A percentile compares a stretch with the other conserved stretches of the same genome.
phyloP scores from a whole-genome alignment of 2,888 invertebrate genomes.

The Lasioglossum leucozonium region DNA sequence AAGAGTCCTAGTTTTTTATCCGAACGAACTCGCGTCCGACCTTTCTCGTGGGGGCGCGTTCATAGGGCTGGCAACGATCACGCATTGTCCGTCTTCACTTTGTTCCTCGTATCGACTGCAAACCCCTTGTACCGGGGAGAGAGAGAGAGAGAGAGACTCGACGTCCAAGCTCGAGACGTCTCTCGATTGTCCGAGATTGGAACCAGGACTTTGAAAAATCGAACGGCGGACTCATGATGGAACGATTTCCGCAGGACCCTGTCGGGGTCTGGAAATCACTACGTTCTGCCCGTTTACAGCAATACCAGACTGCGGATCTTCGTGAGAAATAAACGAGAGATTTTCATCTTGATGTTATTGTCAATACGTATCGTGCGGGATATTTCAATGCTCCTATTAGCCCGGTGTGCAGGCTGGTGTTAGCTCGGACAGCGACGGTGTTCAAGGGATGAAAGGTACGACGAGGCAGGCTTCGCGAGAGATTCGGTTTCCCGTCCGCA shows the following conservation, averaged over 20 bases:
- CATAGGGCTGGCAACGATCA: constrained; percentile 50
- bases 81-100: constrained; percentile 67
- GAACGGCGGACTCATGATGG: not conserved
- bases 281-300: not conserved
- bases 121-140: not conserved
- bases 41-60: constrained; percentile 42
- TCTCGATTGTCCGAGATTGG: constrained; percentile 1
- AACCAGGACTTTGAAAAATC: constrained; percentile 11
- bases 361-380: too few species aligned
- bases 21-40: constrained; percentile 33
- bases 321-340: not conserved
- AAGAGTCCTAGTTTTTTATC: constrained; percentile 72
- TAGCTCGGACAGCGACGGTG: not conserved
- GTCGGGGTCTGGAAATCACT: not conserved
- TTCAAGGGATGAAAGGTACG: not conserved
- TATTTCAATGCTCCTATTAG: too few species aligned
- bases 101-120: constrained; percentile 38
- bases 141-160: not conserved
- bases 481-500: not conserved
- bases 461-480: not conserved
- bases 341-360: too few species aligned
- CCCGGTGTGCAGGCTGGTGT: too few species aligned
- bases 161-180: not conserved
- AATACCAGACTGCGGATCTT: not conserved
- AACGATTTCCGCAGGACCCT: not conserved